These are phyloP conservation scores for Drosophila parvula DNA, from an alignment of 1,140 invertebrate species.

Conservation along the genomic window DNA sequence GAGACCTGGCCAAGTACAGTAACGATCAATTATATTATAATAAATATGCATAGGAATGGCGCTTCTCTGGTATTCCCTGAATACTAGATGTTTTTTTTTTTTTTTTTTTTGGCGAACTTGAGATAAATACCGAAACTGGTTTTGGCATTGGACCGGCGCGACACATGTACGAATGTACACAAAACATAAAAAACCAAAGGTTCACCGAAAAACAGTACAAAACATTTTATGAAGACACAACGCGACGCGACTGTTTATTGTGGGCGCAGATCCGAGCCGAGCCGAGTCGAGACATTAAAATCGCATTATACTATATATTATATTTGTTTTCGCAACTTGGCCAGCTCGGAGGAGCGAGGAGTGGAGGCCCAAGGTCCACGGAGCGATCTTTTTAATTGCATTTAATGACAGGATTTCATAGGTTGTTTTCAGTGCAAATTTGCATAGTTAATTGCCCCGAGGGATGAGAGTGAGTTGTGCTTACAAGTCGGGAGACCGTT, in stretches of 20 bases:
- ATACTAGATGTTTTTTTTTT: conserved; percentile 9
- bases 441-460: conserved; percentile 21
- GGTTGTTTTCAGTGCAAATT: conserved; percentile 24
- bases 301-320: conserved; percentile 46
- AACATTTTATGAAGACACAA: conserved; percentile 35
- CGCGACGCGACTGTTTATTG: conserved; percentile 30
- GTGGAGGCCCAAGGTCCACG: conserved; percentile 27
- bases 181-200: conserved; percentile 13
- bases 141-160: conserved; percentile 62
- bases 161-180: conserved; percentile 19
- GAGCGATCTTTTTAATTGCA: background rate
- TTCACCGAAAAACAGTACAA: conserved; percentile 37
- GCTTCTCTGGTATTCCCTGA: conserved; percentile 64
- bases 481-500: background rate
- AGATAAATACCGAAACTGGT: conserved; percentile 54
- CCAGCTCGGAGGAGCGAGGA: conserved; percentile 7
- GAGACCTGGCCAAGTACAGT: conserved; percentile 1
- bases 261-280: conserved; percentile 19
- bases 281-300: conserved; percentile 58
- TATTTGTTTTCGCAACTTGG: conserved; percentile 19
- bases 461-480: background rate
- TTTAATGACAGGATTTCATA: conserved; percentile 21
- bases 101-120: conserved; percentile 23
- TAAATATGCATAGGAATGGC: conserved; percentile 10
- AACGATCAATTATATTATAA: background rate